Evolutionary conservation across 2,113 vertebrate species (phyloP).

Genomic region (Cromileptes altivelis): DNA sequence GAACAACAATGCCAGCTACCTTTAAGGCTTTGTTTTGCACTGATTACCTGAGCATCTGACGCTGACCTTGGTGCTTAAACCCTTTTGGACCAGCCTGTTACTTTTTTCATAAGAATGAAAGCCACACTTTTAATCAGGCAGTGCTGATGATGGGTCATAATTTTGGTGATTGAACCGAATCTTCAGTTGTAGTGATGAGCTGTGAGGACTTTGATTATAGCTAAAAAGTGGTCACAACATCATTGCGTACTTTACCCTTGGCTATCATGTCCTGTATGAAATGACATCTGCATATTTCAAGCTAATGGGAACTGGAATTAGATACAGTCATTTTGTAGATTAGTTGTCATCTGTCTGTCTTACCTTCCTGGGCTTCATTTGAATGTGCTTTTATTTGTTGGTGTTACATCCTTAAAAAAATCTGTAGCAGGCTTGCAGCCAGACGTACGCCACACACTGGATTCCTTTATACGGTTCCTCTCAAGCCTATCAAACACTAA

Average conservation of each 20-base stretch:
- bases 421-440: constrained; percentile 5
- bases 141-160: constrained; percentile 13
- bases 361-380: constrained; percentile 9
- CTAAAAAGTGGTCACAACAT: constrained; percentile 23
- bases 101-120: constrained; percentile 40
- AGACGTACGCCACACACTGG: not conserved
- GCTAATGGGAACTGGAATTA: constrained; percentile 14
- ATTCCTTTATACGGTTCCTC: constrained; percentile 28
- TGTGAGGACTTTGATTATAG: constrained; percentile 28
- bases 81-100: constrained; percentile 4
- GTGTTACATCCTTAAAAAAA: constrained; percentile 14
- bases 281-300: constrained; percentile 35
- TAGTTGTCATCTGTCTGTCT: not conserved
- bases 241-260: constrained; percentile 25
- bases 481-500: constrained; percentile 31
- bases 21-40: constrained; percentile 33
- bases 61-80: constrained; percentile 11
- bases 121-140: constrained; percentile 44
- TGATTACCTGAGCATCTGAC: constrained; percentile 32
- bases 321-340: not conserved
- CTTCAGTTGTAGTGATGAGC: constrained; percentile 35
- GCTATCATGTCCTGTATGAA: constrained; percentile 9
- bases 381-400: constrained; percentile 8
- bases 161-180: constrained; percentile 42
- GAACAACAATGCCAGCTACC: constrained; percentile 4